Evolutionary conservation across 2,888 invertebrate species (phyloP).

Genomic region (Dorcus parallelipipedus): DNA sequence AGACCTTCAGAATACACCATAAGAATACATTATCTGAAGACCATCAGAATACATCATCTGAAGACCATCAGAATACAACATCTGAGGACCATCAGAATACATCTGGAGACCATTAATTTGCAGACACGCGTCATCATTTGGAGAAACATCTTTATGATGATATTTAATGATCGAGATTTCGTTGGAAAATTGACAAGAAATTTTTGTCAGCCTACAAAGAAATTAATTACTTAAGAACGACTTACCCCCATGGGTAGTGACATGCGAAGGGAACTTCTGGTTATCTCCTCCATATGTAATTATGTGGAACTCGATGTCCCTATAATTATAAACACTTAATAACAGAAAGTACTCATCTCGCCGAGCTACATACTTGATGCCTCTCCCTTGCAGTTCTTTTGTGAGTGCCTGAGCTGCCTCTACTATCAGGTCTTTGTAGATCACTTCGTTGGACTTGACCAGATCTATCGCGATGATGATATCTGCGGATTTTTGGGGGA

Average conservation of each 20-base stretch:
- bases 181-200: no score
- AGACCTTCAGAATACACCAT: no score
- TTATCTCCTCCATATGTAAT: conserved; percentile 58
- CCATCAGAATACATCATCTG: no score
- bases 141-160: no score
- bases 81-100: no score
- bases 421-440: conserved; percentile 61
- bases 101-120: no score
- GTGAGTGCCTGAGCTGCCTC: conserved; percentile 60
- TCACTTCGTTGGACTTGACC: conserved; percentile 57
- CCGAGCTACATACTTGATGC: conserved; percentile 54
- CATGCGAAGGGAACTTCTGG: conserved; percentile 55
- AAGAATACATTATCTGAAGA: no score
- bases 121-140: no score
- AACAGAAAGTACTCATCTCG: neutral
- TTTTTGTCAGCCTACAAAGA: no score
- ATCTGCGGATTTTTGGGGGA: conserved; percentile 75
- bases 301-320: conserved; percentile 58
- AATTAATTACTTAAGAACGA: neutral
- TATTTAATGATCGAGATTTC: no score
- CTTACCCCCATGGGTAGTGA: conserved; percentile 54
- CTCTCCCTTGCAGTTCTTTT: conserved; percentile 60
- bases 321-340: conserved; percentile 24
- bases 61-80: no score
- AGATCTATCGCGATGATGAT: conserved; percentile 76